Evolutionary conservation across 2,797 vertebrate species (phyloP).

Genomic region (Chrysocyon brachyurus): DNA sequence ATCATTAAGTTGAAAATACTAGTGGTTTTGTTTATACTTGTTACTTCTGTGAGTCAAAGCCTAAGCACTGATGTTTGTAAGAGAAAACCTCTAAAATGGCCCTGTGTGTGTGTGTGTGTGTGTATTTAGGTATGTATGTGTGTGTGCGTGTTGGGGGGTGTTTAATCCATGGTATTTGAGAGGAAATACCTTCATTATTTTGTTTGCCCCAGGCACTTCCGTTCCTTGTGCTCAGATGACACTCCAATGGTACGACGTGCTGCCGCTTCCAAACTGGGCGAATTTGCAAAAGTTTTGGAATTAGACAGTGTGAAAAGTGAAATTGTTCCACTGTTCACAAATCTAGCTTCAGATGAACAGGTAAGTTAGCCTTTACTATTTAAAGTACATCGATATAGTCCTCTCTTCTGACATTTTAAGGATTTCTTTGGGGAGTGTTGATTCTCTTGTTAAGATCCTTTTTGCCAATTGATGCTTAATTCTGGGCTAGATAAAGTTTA

Average conservation of each 20-base stretch:
- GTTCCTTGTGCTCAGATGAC: constrained; percentile 89
- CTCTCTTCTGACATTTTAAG: not conserved
- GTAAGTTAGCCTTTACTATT: constrained; percentile 74
- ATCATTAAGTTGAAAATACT: not conserved
- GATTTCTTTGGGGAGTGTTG: constrained; percentile 19
- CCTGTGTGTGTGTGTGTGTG: not conserved
- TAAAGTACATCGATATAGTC: not conserved
- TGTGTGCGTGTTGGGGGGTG: not conserved
- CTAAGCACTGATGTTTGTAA: not conserved
- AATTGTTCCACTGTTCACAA: constrained; percentile 90
- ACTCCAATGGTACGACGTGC: constrained; percentile 91
- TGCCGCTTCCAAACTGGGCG: constrained; percentile 90
- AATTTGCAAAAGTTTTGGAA: constrained; percentile 91
- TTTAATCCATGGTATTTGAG: not conserved
- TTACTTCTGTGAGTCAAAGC: not conserved
- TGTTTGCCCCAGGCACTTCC: constrained; percentile 85
- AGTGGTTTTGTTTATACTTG: not conserved
- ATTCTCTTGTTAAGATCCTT: constrained; percentile 1
- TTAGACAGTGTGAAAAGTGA: constrained; percentile 90
- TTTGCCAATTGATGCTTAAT: constrained; percentile 38
- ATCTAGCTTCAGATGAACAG: constrained; percentile 90
- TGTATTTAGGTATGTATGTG: not conserved
- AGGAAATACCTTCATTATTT: constrained; percentile 53
- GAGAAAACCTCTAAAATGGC: constrained; percentile 18
- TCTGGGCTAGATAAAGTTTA: constrained; percentile 30